Base-by-base conservation (phyloP, 2,797 vertebrate species). In the Podarcis lilfordi region DNA sequence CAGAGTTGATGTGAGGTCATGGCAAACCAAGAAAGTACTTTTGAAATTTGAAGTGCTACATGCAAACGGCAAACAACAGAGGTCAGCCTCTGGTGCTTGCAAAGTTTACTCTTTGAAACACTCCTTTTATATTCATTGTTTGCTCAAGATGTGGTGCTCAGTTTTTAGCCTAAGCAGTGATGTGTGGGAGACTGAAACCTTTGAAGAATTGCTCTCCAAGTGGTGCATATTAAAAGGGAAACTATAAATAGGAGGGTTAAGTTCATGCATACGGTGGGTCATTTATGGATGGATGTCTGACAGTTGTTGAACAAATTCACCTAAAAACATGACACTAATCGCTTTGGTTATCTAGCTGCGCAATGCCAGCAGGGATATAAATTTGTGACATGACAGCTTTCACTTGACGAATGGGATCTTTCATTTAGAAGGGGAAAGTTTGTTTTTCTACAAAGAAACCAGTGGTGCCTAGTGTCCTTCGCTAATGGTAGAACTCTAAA, bases 121-220 rank as follows among this genome's bases (percentile, higher is more conserved):
- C 27, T 79, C 43, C 25, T 29, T 82, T 81, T 89, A 72, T 81
- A 4, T 80, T 11, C 0, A 0, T 83, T 86, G 21, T 86, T 76
- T 87, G 21, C 8, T 45, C 27, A 45, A 17, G 0, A 0, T 75
- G 0, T 29, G 32, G 55, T 32, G 68, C 29, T 64, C 69, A 69
- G 50, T 77, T 66, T 55, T 89, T 0, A 0, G 69, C 50, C 40
- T 23, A 55, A 75, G 1, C 75, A 4, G 1, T 72, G 27, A 15
- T 35, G 21, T 1, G 86, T 85, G 61, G 84, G 32, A 76, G 13
- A 86, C 45, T 0, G 0, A 43, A 81, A 66, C 2, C 32, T 59
- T 59, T 85, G 64, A 77, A 91, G 17, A 25, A 19, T 86, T 92
- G 90, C 35, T 10, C 10, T 85, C 88, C 84, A n/a, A 71, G 66